Percentiles rank a stretch among this genome's conserved stretches.
Conservation (phyloP, 1,140 invertebrate species). For the Helicoverpa zea region DNA sequence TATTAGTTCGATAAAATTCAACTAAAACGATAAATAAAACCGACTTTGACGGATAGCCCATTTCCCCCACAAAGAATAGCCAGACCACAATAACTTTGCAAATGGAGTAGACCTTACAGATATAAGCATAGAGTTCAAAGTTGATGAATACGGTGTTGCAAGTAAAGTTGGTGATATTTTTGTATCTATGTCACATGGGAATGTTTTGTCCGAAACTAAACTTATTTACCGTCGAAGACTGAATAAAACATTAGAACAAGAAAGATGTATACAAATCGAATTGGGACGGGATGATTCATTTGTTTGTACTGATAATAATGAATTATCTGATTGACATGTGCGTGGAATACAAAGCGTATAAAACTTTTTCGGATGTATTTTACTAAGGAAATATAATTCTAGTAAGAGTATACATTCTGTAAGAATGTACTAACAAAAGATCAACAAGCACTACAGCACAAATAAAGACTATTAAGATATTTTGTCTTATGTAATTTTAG, state of each 20-base stretch:
- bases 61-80: constrained; percentile 81
- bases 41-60: constrained; percentile 85
- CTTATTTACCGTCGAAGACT: constrained; percentile 81
- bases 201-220: constrained; percentile 83
- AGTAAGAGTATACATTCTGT: too few species aligned
- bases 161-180: constrained; percentile 67
- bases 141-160: neutral
- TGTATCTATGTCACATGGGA: constrained; percentile 85
- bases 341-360: constrained; percentile 7
- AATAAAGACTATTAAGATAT: too few species aligned
- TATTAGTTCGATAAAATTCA: constrained; percentile 87
- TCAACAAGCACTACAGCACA: too few species aligned
- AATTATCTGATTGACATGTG: constrained; percentile 50
- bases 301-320: constrained; percentile 63
- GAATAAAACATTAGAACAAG: constrained; percentile 83
- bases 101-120: constrained; percentile 35
- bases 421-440: too few species aligned
- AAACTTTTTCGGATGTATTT: neutral
- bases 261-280: constrained; percentile 76
- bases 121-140: constrained; percentile 41
- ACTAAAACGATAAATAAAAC: constrained; percentile 86
- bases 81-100: constrained; percentile 61
- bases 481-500: too few species aligned
- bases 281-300: constrained; percentile 68
- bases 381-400: too few species aligned